phyloP scores from a whole-genome alignment of 1,140 invertebrate genomes.

The Neotoxoptera formosana region DNA sequence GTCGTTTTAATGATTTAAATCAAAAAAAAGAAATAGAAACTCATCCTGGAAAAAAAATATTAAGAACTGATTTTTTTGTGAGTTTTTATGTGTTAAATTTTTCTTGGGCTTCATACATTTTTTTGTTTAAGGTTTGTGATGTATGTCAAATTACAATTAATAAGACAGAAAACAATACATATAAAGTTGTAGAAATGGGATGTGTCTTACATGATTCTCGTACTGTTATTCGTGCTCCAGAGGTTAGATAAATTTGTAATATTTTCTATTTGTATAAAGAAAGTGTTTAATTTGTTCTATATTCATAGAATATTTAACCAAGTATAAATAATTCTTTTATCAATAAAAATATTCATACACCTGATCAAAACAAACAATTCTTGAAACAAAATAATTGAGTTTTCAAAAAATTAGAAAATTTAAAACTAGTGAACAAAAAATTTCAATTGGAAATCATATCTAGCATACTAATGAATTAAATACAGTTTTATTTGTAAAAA shows the following conservation, averaged over 20 bases:
- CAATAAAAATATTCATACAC: not conserved
- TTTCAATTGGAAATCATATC: not conserved
- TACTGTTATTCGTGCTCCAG: not conserved
- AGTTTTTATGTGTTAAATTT: not conserved
- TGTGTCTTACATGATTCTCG: constrained; percentile 23
- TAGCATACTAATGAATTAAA: not conserved
- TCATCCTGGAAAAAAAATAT: not conserved
- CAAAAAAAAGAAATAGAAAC: not conserved
- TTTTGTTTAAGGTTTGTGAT: constrained; percentile 15
- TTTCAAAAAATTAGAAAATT: not conserved
- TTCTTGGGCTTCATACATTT: not conserved
- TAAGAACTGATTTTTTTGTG: not conserved
- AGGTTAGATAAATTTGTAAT: constrained; percentile 23
- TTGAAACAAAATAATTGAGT: not conserved
- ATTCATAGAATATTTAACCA: not conserved
- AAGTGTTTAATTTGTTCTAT: not conserved
- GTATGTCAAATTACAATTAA: not conserved
- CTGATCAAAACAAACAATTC: not conserved
- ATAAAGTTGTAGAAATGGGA: not conserved
- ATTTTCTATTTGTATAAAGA: not conserved
- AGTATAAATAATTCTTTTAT: not conserved
- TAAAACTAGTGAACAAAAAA: not conserved
- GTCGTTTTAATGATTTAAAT: constrained; percentile 40
- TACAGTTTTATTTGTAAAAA: not conserved
- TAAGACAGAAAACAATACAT: not conserved